Evolutionary conservation across 2,113 vertebrate species (phyloP).

Genomic region (Epinephelus fuscoguttatus): DNA sequence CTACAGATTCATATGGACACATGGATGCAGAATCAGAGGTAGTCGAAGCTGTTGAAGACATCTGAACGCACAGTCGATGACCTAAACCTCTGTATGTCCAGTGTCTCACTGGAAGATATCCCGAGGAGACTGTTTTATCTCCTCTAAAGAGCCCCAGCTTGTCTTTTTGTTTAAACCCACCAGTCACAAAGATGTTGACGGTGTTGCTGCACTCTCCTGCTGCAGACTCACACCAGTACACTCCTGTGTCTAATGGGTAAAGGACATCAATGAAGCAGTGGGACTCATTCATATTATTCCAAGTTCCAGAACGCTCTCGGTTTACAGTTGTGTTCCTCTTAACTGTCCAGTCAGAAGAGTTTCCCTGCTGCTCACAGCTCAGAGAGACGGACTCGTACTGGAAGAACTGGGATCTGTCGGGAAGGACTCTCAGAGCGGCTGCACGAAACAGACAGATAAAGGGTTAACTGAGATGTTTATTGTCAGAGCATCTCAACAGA

Average conservation of each 20-base stretch:
- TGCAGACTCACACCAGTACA: constrained; percentile 60
- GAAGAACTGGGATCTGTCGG: constrained; percentile 54
- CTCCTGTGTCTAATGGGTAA: rapidly evolving
- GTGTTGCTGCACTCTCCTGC: not conserved
- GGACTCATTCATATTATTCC: rapidly evolving
- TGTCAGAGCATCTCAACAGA: not conserved
- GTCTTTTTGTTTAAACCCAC: constrained; percentile 7
- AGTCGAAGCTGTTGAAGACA: too few species aligned
- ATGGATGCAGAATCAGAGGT: too few species aligned
- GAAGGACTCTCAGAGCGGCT: constrained; percentile 31
- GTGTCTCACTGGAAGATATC: too few species aligned
- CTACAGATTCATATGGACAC: too few species aligned
- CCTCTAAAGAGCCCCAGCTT: too few species aligned
- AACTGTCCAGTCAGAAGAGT: constrained; percentile 14
- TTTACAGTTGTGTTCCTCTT: not conserved
- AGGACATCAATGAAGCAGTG: rapidly evolving
- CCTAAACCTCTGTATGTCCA: too few species aligned
- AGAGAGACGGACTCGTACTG: constrained; percentile 26
- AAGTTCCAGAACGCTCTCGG: not conserved
- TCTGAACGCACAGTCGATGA: too few species aligned
- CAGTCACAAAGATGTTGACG: constrained; percentile 9
- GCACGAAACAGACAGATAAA: constrained; percentile 8
- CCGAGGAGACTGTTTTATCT: too few species aligned
- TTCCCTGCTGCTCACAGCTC: constrained; percentile 32
- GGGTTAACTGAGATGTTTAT: not conserved